These are phyloP conservation scores for Neodontobutis hainanensis DNA, from an alignment of 2,113 vertebrate genomes.

Conservation along the genomic window DNA sequence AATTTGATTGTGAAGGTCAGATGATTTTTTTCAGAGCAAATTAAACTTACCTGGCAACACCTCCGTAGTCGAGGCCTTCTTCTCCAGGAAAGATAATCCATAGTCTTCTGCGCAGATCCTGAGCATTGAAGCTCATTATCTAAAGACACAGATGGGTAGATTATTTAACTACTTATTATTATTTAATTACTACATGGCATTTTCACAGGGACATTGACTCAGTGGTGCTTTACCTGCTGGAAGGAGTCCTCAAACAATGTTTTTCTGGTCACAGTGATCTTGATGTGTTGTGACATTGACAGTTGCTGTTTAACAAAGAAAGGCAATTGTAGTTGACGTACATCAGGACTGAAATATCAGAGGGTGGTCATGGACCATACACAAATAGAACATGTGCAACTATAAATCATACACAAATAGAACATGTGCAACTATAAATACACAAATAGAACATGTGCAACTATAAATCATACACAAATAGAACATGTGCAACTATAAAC, in stretches of 20 bases:
- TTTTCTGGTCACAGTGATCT: slow-evolving; percentile 94
- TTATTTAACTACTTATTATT: no score
- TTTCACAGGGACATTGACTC: neutral
- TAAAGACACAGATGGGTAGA: slow-evolving; percentile 42
- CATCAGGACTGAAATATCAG: no score
- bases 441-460: no score
- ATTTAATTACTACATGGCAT: neutral
- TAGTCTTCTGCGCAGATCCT: slow-evolving; percentile 91
- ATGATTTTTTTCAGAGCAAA: no score
- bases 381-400: no score
- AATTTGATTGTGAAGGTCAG: no score
- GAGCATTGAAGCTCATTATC: slow-evolving; percentile 98
- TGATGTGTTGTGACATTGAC: slow-evolving; percentile 94
- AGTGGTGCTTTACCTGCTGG: slow-evolving; percentile 85
- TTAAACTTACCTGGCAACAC: slow-evolving; percentile 86
- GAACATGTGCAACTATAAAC: no score
- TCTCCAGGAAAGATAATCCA: slow-evolving; percentile 99
- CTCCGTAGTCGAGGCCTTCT: slow-evolving; percentile 98
- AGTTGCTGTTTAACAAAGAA: slow-evolving; percentile 85
- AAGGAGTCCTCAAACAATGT: slow-evolving; percentile 98
- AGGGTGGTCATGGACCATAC: no score
- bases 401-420: no score
- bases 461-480: no score
- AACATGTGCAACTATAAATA: no score
- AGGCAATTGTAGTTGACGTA: neutral